Evolutionary conservation across 1,140 invertebrate species (phyloP), one percentile per base, ranked within the genome.

Genomic region (Saccostrea cuccullata): DNA sequence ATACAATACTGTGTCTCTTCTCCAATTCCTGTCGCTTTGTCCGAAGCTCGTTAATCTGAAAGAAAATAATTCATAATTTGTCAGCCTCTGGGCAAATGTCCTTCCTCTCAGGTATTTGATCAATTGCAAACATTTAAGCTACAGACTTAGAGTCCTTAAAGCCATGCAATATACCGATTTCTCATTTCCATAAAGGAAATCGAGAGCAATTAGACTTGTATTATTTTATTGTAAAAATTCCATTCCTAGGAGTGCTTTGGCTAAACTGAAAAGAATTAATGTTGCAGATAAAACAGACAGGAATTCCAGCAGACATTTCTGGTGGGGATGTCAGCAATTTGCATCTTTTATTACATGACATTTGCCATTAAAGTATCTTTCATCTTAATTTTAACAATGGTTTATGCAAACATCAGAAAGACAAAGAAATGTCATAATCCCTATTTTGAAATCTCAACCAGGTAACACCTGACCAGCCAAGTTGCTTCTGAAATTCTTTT

Each of bases 21-120:
- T 98, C 98, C 88, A 98, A 94, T 91, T 98, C 98, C 84, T 96
- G 96, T 93, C 97, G 97, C 94, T 98, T 97, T 92, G 98, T 97
- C 55, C 96, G 97, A 84, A 98, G 96, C 88, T 98, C 94, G 91
- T 97, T 96, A 88, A 98, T 96, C 97, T 97, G 91, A n/a, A 88
- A 87, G 20, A 82, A 6, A 67, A 82, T 40, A 84, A 23, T 84
- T 84, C 2, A 84, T 40, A 84, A 9, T 55, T 26, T 4, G 15
- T 77, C 70, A 77, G 13, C 30, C 26, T 77, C 30, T 26, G 2
- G 30, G 60, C 60, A 73, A 77, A 77, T 36, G 70, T 30, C 70
- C 70, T 77, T 77, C 70, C 70, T 30, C 26, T 77, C 70, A 26
- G 26, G 13, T 77, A 26, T 26, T 77, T 77, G 70, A 77, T 77